Evolutionary conservation across 2,113 vertebrate species (phyloP).

Genomic region (Typhlomys cinereus): DNA sequence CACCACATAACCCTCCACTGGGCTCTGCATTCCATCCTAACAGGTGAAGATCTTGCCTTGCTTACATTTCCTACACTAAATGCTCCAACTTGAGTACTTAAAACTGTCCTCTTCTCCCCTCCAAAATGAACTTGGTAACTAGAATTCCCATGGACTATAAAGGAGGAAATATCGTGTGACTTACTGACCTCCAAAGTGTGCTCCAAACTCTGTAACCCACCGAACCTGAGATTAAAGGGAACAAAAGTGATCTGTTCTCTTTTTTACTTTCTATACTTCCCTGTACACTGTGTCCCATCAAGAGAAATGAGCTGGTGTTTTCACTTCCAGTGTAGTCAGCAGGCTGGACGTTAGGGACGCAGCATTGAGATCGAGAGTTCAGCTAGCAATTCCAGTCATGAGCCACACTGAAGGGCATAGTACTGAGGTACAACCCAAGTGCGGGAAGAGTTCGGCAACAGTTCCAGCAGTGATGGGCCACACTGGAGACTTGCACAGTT

Average conservation of each 20-base stretch:
- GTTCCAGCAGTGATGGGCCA: not conserved
- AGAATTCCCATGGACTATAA: not conserved
- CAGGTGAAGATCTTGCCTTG: not conserved
- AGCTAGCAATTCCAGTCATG: not conserved
- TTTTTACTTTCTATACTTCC: slow-evolving; percentile 63
- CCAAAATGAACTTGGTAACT: not conserved
- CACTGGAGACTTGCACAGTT: not conserved
- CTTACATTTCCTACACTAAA: not conserved
- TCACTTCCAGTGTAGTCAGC: slow-evolving; percentile 51
- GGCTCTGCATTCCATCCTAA: not conserved
- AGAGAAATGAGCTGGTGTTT: slow-evolving; percentile 36
- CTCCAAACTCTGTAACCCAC: not conserved
- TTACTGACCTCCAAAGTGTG: not conserved
- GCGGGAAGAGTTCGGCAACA: not conserved
- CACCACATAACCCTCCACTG: not conserved
- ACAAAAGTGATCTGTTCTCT: slow-evolving; percentile 56
- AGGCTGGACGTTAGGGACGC: not conserved
- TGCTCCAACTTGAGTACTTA: not conserved
- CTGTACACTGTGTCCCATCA: not conserved
- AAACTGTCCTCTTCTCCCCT: not conserved
- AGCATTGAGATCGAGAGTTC: not conserved
- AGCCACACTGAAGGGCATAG: not conserved
- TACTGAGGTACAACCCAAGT: not conserved
- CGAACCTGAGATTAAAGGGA: slow-evolving; percentile 43
- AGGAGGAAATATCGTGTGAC: not conserved